These are phyloP conservation scores for Myiagra hebetior DNA, from an alignment of 2,113 vertebrate species.

Conservation along the genomic window DNA sequence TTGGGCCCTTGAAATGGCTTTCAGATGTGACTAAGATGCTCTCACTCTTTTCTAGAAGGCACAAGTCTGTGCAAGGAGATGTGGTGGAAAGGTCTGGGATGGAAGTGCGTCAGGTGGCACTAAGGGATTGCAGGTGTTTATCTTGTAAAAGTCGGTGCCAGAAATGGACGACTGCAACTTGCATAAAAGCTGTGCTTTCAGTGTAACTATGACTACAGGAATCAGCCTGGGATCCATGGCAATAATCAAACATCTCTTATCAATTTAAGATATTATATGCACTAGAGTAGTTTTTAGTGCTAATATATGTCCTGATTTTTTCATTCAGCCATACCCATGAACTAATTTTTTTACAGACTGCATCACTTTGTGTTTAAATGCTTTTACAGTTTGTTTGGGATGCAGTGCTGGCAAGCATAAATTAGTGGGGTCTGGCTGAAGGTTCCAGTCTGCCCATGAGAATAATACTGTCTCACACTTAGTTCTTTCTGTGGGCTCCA, in stretches of 20 bases:
- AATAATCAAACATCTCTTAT: background rate
- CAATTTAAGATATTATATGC: background rate
- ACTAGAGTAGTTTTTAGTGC: background rate
- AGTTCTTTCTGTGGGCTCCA: background rate
- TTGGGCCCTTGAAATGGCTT: background rate
- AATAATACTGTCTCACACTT: background rate
- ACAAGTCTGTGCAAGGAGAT: background rate
- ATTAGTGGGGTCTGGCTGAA: background rate
- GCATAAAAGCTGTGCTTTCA: background rate
- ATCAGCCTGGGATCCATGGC: background rate
- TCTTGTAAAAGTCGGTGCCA: background rate
- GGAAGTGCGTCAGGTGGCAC: background rate
- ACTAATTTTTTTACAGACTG: background rate
- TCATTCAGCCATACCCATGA: background rate
- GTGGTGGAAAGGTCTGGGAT: background rate
- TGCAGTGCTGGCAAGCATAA: background rate
- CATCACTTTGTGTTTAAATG: background rate
- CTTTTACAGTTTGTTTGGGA: background rate
- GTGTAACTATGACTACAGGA: constrained; percentile 32
- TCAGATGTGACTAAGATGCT: background rate
- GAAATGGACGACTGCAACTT: background rate
- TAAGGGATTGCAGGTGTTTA: background rate
- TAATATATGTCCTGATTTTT: background rate
- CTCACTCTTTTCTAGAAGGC: background rate
- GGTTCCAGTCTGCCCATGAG: background rate